These are phyloP conservation scores for Liparis tanakae DNA, from an alignment of 2,797 vertebrate genomes.

Conservation along the genomic window DNA sequence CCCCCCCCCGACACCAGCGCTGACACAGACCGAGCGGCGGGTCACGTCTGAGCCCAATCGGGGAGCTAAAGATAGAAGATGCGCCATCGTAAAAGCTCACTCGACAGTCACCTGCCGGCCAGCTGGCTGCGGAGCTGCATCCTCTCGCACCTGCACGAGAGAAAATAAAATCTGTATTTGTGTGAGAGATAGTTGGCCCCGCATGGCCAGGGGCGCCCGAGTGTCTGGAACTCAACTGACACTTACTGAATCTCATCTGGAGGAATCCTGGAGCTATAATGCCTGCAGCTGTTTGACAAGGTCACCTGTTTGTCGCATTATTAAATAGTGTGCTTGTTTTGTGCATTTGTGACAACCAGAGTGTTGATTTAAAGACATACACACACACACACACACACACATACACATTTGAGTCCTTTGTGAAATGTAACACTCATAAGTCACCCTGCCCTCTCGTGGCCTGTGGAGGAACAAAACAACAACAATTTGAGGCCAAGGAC, in stretches of 20 bases:
- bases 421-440: background rate
- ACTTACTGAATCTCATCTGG: background rate
- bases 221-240: background rate
- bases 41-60: background rate
- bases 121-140: constrained; percentile 8
- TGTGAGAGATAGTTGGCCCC: background rate
- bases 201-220: background rate
- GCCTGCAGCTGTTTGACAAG: background rate
- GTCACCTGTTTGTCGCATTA: background rate
- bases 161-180: constrained; percentile 2
- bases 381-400: background rate
- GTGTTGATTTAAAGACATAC: background rate
- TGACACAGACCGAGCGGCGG: constrained; percentile 3
- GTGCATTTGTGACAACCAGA: constrained; percentile 1
- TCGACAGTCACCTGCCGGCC: background rate
- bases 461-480: background rate
- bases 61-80: background rate
- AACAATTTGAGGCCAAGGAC: background rate
- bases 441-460: constrained; percentile 18
- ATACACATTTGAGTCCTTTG: background rate
- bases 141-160: background rate
- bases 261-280: background rate
- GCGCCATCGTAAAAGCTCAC: background rate
- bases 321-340: background rate
- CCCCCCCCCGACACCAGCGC: background rate